A percentile compares a stretch with the other conserved stretches of the same genome.
These are phyloP conservation scores for Gymnoscelis rufifasciata DNA, from an alignment of 2,888 invertebrate species.

Conservation along the genomic window DNA sequence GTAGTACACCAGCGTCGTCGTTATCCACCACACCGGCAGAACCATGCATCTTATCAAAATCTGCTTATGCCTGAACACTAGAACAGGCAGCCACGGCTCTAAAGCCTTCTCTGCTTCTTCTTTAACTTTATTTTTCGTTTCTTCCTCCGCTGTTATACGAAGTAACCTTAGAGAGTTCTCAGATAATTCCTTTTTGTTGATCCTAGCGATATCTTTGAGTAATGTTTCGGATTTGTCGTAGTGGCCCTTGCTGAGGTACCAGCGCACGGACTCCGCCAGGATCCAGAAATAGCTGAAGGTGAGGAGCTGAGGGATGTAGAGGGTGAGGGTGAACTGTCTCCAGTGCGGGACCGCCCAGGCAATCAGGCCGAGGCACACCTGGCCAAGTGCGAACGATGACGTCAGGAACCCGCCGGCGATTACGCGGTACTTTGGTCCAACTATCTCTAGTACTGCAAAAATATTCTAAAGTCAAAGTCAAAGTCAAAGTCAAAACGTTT, in stretches of 20 bases:
- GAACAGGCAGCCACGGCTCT: constrained; percentile 55
- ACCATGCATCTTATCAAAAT: constrained; percentile 45
- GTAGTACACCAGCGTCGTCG: constrained; percentile 81
- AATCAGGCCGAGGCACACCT: constrained; percentile 33
- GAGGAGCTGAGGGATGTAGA: constrained; percentile 84
- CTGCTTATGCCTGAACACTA: constrained; percentile 46
- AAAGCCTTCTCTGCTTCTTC: constrained; percentile 31
- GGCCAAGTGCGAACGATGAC: constrained; percentile 79
- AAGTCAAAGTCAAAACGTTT: too few relatives aligned
- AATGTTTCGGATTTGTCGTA: constrained; percentile 81
- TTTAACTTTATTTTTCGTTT: constrained; percentile 35
- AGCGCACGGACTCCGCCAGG: constrained; percentile 85
- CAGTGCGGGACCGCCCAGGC: constrained; percentile 85
- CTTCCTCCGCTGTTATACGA: constrained; percentile 41
- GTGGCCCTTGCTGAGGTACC: constrained; percentile 85
- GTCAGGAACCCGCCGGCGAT: constrained; percentile 83
- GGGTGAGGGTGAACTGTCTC: constrained; percentile 81
- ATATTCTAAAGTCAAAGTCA: too few relatives aligned
- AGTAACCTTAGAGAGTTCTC: constrained; percentile 49
- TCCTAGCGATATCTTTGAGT: constrained; percentile 79
- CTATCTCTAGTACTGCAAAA: constrained; percentile 74
- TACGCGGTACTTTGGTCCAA: constrained; percentile 84
- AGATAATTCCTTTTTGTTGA: constrained; percentile 71
- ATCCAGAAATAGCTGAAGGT: constrained; percentile 83
- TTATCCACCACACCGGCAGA: constrained; percentile 79